Percentiles rank a stretch among this genome's conserved stretches.
Conservation (phyloP, 2,113 vertebrate species). For the Gyps fulvus region DNA sequence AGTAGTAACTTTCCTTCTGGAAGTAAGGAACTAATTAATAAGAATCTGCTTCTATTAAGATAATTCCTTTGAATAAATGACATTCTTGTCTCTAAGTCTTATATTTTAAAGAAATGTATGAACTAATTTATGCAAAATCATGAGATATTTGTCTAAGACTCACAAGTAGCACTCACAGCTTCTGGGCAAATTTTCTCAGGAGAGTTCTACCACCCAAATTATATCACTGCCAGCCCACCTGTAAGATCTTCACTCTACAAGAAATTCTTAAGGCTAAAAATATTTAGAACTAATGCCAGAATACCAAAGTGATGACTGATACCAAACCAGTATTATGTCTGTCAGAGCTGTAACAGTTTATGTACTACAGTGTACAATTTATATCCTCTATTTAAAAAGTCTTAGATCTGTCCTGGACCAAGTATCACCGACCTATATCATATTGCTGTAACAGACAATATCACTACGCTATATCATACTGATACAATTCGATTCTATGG, state of each 20-base stretch:
- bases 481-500: not conserved
- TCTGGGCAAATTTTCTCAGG: not conserved
- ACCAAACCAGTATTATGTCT: not conserved
- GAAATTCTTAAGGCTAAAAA: not conserved
- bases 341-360: not conserved
- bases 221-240: not conserved
- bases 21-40: slow-evolving; percentile 46
- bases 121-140: not conserved
- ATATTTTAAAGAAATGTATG: not conserved
- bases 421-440: not conserved
- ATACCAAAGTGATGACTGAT: not conserved
- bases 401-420: not conserved
- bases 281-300: not conserved
- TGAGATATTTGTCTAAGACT: not conserved
- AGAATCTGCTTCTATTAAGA: not conserved
- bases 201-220: not conserved
- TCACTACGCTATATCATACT: not conserved
- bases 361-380: not conserved
- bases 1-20: slow-evolving; percentile 33
- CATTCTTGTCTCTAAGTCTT: not conserved
- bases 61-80: not conserved
- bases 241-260: not conserved
- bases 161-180: not conserved
- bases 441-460: not conserved
- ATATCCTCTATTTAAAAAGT: not conserved